Percentiles rank a stretch among this genome's conserved stretches.
These are phyloP conservation scores for Synanthedon formicaeformis DNA, from an alignment of 2,888 invertebrate species.

Conservation along the genomic window DNA sequence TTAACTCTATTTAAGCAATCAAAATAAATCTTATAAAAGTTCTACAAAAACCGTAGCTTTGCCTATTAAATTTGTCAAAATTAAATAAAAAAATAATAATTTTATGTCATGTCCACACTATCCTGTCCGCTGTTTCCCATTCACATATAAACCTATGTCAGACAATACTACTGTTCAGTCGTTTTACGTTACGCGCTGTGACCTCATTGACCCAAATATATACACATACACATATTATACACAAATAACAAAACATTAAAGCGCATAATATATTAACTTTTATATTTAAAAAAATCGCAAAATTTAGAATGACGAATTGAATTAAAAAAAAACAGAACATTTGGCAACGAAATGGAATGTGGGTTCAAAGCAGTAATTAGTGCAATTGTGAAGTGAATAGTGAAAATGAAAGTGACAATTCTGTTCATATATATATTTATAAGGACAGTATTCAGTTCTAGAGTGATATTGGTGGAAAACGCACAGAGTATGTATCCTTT, in stretches of 20 bases:
- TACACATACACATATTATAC: constrained; percentile 9
- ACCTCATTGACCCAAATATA: constrained; percentile 47
- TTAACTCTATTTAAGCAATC: too few relatives aligned
- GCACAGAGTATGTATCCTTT: constrained; percentile 54
- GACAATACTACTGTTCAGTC: constrained; percentile 59
- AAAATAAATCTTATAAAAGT: too few relatives aligned
- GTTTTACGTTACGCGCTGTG: constrained; percentile 39
- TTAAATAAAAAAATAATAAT: background rate
- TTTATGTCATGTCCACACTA: constrained; percentile 30
- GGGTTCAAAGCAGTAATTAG: background rate
- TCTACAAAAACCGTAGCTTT: too few relatives aligned
- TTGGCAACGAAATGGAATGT: background rate
- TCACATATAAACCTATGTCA: constrained; percentile 63
- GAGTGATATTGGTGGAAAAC: constrained; percentile 61
- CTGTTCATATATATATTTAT: constrained; percentile 35
- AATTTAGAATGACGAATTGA: too few relatives aligned
- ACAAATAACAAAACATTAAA: background rate
- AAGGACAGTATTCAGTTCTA: constrained; percentile 31
- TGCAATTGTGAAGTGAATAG: constrained; percentile 7
- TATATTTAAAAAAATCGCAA: too few relatives aligned
- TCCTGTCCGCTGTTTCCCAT: constrained; percentile 32
- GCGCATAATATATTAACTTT: too few relatives aligned
- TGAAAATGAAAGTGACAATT: constrained; percentile 49
- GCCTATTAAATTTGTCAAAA: too few relatives aligned
- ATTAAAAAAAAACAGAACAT: too few relatives aligned